These are phyloP conservation scores for Brevipalpus yothersi DNA, from an alignment of 1,140 invertebrate genomes.

Conservation along the genomic window DNA sequence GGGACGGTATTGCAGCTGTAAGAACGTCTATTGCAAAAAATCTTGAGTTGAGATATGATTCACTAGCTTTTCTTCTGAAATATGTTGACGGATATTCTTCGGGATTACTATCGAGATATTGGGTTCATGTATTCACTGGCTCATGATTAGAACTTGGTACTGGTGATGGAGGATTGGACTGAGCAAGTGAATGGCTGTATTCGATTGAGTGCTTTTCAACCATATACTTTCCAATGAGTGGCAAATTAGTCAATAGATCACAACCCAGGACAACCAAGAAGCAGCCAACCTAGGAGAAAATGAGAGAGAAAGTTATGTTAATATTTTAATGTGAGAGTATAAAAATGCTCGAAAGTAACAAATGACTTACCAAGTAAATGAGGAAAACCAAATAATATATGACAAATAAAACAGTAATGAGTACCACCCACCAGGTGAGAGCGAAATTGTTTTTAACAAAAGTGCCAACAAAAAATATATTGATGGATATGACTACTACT, in stretches of 20 bases:
- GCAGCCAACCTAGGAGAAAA: slow-evolving; percentile 4
- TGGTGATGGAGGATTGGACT: slow-evolving; percentile 38
- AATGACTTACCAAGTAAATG: slow-evolving; percentile 8
- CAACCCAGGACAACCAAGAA: slow-evolving; percentile 1
- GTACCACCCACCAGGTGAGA: neutral
- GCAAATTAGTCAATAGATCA: neutral
- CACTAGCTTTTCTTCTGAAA: too few relatives aligned
- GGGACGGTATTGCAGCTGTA: too few relatives aligned
- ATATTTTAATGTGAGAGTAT: neutral
- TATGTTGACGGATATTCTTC: too few relatives aligned
- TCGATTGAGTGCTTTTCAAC: neutral
- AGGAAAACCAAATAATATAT: slow-evolving; percentile 8
- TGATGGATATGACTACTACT: slow-evolving; percentile 7
- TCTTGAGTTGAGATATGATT: too few relatives aligned
- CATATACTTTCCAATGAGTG: slow-evolving; percentile 2
- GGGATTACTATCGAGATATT: too few relatives aligned
- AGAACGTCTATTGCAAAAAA: too few relatives aligned
- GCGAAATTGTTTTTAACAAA: slow-evolving; percentile 1
- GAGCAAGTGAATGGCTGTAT: slow-evolving; percentile 17
- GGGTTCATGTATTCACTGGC: too few relatives aligned
- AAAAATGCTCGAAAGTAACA: neutral
- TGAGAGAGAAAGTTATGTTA: neutral
- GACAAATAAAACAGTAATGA: slow-evolving; percentile 1
- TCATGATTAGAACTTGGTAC: too few relatives aligned
- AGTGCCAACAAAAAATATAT: slow-evolving; percentile 8